These are phyloP conservation scores for Streblospio benedicti DNA, from an alignment of 1,140 invertebrate species.

Conservation along the genomic window DNA sequence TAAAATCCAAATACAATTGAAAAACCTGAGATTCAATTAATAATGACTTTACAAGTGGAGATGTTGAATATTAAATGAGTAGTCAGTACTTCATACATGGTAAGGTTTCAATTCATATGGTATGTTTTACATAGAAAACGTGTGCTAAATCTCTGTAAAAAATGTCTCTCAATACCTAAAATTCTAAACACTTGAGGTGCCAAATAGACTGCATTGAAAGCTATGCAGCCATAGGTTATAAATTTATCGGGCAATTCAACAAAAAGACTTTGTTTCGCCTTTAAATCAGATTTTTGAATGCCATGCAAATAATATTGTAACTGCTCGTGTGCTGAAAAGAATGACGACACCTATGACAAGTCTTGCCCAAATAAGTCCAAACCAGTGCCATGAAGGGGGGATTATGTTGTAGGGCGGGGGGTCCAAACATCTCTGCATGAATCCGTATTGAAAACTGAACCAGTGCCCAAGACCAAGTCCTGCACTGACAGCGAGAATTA, in stretches of 20 bases:
- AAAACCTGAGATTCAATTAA: no score
- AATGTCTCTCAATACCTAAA: slow-evolving; percentile 69
- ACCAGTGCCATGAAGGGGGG: slow-evolving; percentile 66
- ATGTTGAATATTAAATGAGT: no score
- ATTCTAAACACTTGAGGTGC: slow-evolving; percentile 68
- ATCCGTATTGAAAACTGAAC: slow-evolving; percentile 69
- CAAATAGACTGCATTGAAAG: slow-evolving; percentile 62
- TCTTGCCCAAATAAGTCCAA: slow-evolving; percentile 60
- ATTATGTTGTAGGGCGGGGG: slow-evolving; percentile 53
- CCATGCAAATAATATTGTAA: slow-evolving; percentile 62
- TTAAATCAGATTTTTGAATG: slow-evolving; percentile 46
- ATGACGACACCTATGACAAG: slow-evolving; percentile 65
- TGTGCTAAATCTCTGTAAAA: slow-evolving; percentile 68
- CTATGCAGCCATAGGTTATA: slow-evolving; percentile 44
- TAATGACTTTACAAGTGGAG: no score
- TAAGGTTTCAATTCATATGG: no score
- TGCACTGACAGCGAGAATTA: slow-evolving; percentile 66
- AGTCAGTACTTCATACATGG: no score
- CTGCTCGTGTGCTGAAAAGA: slow-evolving; percentile 58
- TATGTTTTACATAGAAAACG: not conserved
- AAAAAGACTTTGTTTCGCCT: slow-evolving; percentile 30
- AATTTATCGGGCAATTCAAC: slow-evolving; percentile 76
- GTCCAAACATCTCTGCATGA: slow-evolving; percentile 45
- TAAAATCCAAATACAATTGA: no score
- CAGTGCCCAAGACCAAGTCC: slow-evolving; percentile 72